Percentiles rank a stretch among this genome's conserved stretches.
These are phyloP conservation scores for Drosophila albomicans DNA, from an alignment of 1,140 invertebrate species.

Conservation along the genomic window DNA sequence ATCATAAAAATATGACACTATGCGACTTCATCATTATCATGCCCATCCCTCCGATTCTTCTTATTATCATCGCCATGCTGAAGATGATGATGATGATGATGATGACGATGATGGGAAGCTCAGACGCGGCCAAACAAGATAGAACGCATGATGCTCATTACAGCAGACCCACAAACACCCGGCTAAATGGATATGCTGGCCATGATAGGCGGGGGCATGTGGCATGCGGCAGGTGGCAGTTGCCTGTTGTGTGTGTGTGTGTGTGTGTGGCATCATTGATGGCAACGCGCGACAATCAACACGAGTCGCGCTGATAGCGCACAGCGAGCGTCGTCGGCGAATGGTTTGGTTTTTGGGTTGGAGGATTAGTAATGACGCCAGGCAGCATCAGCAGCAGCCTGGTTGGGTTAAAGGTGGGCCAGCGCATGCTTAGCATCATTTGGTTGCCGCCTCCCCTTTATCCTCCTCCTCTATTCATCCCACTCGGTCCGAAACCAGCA, in stretches of 20 bases:
- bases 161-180: slow-evolving; percentile 39
- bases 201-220: background rate
- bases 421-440: slow-evolving; percentile 64
- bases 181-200: slow-evolving; percentile 39
- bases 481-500: slow-evolving; percentile 21
- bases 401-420: slow-evolving; percentile 63
- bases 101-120: background rate
- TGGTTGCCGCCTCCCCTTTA: slow-evolving; percentile 34
- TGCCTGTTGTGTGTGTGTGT: background rate
- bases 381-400: slow-evolving; percentile 9
- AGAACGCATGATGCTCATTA: slow-evolving; percentile 73
- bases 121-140: slow-evolving; percentile 6
- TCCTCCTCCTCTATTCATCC: background rate
- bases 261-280: slow-evolving; percentile 58
- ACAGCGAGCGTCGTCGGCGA: slow-evolving; percentile 34
- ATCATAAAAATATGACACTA: slow-evolving; percentile 83
- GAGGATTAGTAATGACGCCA: slow-evolving; percentile 69
- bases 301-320: slow-evolving; percentile 71
- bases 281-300: slow-evolving; percentile 79
- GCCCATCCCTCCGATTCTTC: slow-evolving; percentile 15
- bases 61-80: slow-evolving; percentile 11
- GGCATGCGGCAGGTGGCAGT: slow-evolving; percentile 20
- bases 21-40: slow-evolving; percentile 47
- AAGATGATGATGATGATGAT: slow-evolving; percentile 1
- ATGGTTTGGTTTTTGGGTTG: slow-evolving; percentile 54